Evolutionary conservation across 2,888 invertebrate species (phyloP).

Genomic region (Caenorhabditis drosophilae): DNA sequence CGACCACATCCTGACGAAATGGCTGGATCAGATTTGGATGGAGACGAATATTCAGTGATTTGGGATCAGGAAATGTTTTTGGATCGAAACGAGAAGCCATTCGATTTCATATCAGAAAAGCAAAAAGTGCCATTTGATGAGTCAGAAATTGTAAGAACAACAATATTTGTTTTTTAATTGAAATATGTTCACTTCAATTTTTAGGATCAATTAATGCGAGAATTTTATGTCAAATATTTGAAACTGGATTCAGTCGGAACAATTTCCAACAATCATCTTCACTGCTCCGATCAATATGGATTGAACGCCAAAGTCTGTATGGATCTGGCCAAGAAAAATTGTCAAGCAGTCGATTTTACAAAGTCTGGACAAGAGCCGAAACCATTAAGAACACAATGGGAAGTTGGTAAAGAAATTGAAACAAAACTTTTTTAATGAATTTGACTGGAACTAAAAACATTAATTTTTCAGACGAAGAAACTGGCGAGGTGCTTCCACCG

Average conservation of each 20-base stretch:
- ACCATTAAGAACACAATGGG: conserved; percentile 35
- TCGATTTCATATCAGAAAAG: conserved; percentile 53
- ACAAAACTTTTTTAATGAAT: no score
- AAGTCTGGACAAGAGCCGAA: conserved; percentile 46
- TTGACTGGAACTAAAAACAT: no score
- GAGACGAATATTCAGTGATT: conserved; percentile 70
- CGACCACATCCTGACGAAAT: conserved; percentile 71
- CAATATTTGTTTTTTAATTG: not conserved
- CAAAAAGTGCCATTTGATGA: conserved; percentile 30
- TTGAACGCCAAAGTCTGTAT: conserved; percentile 57
- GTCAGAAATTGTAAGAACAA: conserved; percentile 22
- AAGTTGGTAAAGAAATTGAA: no score
- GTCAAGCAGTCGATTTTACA: conserved; percentile 67
- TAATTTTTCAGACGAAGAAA: conserved; percentile 26
- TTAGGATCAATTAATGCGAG: conserved; percentile 52
- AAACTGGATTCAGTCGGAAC: conserved; percentile 68
- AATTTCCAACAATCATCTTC: conserved; percentile 68
- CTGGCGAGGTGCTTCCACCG: conserved; percentile 40
- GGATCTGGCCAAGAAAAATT: conserved; percentile 63
- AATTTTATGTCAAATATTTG: conserved; percentile 69
- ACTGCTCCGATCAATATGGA: conserved; percentile 68
- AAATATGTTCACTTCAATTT: no score
- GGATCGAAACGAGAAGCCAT: conserved; percentile 62
- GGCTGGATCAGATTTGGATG: conserved; percentile 71
- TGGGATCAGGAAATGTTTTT: conserved; percentile 69